Evolutionary conservation across 2,113 vertebrate genomes (phyloP), one percentile per base, ranked within the genome.

Genomic region (Upupa epops): DNA sequence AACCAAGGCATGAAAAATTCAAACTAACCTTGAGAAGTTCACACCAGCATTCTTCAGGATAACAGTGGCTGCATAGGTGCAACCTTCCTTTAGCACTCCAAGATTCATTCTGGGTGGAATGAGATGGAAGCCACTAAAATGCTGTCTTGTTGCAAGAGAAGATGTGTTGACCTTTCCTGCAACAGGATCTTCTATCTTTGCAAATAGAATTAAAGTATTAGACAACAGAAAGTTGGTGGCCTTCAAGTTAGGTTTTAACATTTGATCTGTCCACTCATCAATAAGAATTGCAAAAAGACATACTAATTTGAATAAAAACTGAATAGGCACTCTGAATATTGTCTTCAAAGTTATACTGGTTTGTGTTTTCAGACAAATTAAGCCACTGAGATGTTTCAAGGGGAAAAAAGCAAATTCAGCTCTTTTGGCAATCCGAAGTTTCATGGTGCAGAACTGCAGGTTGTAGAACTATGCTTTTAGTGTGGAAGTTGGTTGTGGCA

Each of bases 31-130:
- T 97, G 98, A 98, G 77, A 98, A 98, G 86, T 99, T 97, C 34
- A 98, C 96, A 2, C 98, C 98, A 36, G 98, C 78, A 2, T 99
- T 99, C 95, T 96, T 99, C 92, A 99, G 95, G 63, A 95, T 93
- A 17, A 98, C 98, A 1, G 90, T 97, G 36, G 97, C 25, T 14
- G 85, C n/a, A 1, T 98, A 98, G 26, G 89, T 97, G 52, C 95
- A 97, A 60, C 98, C 98, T 90, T 98, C 98, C 95, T 95, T 95
- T n/a, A 98, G 96, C 8, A 98, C 94, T 7, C 98, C 98, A 74
- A 99, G 97, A 9, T 88, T 95, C 32, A 98, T 96, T 0, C 75
- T 84, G 10, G 97, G 18, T 6, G 99, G 99, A 32, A 97, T 96
- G 52, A 99, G 96, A 60, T 98, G 97, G 94, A 99, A 99, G 20